These are phyloP conservation scores for Anoplius nigerrimus DNA, from an alignment of 2,888 invertebrate species.

Conservation along the genomic window DNA sequence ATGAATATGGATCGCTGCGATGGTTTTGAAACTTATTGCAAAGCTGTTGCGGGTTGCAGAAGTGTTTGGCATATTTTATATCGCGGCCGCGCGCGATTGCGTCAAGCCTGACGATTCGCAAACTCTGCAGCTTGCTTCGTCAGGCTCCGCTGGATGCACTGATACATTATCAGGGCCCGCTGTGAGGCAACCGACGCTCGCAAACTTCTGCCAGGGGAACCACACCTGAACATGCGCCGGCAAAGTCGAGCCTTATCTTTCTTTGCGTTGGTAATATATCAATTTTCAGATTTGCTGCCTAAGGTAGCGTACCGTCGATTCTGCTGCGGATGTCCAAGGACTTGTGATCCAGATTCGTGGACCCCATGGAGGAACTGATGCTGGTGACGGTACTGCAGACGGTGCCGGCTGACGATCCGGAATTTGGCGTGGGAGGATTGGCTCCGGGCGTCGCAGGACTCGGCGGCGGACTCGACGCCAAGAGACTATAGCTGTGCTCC, in stretches of 20 bases:
- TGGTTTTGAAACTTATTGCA: no score
- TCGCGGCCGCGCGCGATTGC: no score
- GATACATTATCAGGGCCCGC: no score
- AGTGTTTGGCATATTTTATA: no score
- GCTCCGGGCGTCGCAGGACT: slow-evolving; percentile 62
- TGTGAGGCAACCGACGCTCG: neutral
- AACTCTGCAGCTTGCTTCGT: no score
- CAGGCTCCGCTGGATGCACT: no score
- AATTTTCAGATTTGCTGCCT: neutral
- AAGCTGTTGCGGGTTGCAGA: no score
- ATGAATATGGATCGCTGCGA: neutral
- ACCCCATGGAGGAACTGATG: slow-evolving; percentile 42
- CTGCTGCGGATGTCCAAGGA: slow-evolving; percentile 57
- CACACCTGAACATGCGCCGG: no score
- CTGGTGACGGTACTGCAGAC: slow-evolving; percentile 45
- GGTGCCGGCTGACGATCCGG: slow-evolving; percentile 51
- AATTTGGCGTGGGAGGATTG: slow-evolving; percentile 58
- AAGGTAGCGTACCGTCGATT: slow-evolving; percentile 61
- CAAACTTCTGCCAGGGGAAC: no score
- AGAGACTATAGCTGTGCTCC: slow-evolving; percentile 92
- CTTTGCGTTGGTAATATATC: no score
- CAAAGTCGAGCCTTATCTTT: no score
- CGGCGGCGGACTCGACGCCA: slow-evolving; percentile 68
- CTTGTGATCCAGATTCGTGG: slow-evolving; percentile 57
- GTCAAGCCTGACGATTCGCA: neutral